These are phyloP conservation scores for Gymnorhina tibicen DNA, from an alignment of 2,113 vertebrate species.

Conservation along the genomic window DNA sequence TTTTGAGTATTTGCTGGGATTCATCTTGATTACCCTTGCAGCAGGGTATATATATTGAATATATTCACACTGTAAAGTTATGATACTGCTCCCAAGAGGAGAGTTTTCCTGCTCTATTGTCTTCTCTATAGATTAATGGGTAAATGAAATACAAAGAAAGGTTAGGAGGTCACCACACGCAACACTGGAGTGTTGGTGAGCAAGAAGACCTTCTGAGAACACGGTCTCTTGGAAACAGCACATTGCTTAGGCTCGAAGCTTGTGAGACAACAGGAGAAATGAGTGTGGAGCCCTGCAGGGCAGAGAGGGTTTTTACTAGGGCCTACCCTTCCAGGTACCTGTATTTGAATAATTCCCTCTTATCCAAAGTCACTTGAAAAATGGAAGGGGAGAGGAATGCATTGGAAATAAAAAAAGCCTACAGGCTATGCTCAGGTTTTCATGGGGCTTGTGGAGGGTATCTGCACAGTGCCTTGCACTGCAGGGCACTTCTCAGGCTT, in stretches of 20 bases:
- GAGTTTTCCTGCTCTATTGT: not conserved
- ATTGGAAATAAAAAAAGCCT: not conserved
- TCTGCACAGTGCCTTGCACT: not conserved
- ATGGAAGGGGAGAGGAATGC: not conserved
- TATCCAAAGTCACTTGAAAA: not conserved
- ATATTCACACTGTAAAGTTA: not conserved
- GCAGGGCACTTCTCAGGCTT: not conserved
- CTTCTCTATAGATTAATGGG: not conserved
- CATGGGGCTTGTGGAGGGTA: not conserved
- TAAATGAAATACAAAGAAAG: not conserved
- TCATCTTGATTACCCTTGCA: not conserved
- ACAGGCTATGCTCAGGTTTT: not conserved
- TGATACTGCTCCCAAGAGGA: not conserved
- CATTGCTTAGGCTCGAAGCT: not conserved
- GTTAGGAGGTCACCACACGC: not conserved
- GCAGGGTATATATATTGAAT: no score
- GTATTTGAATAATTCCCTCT: not conserved
- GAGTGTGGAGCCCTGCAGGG: not conserved
- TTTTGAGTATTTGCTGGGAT: not conserved
- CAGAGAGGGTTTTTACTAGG: not conserved
- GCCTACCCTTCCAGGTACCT: not conserved
- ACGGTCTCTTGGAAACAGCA: not conserved
- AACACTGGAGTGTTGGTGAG: not conserved
- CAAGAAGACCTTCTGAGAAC: not conserved
- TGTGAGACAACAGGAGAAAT: not conserved